phyloP scores from a whole-genome alignment of 2,113 vertebrate genomes.

The Chroicocephalus ridibundus region DNA sequence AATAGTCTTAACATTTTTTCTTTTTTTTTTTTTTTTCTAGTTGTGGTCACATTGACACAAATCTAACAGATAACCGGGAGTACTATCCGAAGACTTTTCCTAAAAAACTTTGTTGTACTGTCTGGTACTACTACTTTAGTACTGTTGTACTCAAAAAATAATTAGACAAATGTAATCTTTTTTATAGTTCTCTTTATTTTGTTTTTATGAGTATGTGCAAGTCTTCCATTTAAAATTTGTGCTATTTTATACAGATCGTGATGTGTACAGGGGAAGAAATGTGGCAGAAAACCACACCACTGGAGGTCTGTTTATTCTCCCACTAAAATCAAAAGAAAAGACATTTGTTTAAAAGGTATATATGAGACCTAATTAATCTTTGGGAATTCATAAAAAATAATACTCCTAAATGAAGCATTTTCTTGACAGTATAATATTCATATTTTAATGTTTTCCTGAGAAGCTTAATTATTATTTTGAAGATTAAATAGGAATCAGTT shows the following conservation, averaged over 20 bases:
- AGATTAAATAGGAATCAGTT: neutral
- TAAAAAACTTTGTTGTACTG: neutral
- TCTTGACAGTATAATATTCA: neutral
- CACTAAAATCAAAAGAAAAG: neutral
- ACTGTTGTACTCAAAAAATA: neutral
- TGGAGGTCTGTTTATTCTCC: neutral
- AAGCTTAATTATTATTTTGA: neutral
- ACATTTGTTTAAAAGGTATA: neutral
- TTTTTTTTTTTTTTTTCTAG: neutral
- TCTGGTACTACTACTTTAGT: neutral
- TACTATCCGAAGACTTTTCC: neutral
- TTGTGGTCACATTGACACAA: neutral
- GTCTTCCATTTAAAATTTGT: neutral
- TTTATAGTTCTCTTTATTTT: neutral
- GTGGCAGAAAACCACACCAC: neutral
- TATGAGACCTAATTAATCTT: neutral
- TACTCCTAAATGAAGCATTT: neutral
- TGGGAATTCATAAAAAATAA: neutral
- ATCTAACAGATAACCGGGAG: neutral
- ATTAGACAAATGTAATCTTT: neutral
- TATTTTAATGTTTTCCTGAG: neutral
- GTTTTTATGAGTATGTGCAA: neutral
- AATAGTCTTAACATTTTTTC: neutral
- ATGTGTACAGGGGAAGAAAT: neutral
- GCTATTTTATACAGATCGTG: neutral